Evolutionary conservation across 2,113 vertebrate genomes (phyloP), one percentile per base, ranked within the genome.

Genomic region (Lipophrys pholis): DNA sequence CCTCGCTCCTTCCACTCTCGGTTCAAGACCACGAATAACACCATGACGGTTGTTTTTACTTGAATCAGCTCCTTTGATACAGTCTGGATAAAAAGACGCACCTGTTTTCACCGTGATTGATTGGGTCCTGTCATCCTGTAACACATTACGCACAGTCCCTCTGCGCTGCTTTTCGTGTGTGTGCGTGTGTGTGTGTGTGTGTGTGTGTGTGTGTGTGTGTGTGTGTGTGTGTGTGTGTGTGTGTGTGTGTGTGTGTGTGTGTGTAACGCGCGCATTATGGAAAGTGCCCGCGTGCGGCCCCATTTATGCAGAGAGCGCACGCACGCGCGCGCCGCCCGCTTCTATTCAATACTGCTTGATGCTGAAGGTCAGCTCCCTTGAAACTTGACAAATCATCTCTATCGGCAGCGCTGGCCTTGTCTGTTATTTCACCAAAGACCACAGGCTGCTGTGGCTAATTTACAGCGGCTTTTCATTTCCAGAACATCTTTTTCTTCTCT

Each of bases 311-410:
- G 21, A 16, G 11, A 15, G 40, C 16, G 21, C 21, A 30, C 21
- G 21, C 21, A 30, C 21, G 21, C 21, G 21, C 21, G 21, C 21
- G 21, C 21, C 21, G 12, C 11, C 35, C 42, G 39, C n/a, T 49
- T 66, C 8, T 51, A 12, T 77, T 78, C 61, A 66, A 46, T 60
- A 57, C 6, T 8, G 9, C 79, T 80, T 38, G 39, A 61, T 48
- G 36, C 54, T 86, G 69, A 82, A 80, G 76, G 83, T 84, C 81
- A 72, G 48, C 55, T 76, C 60, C 58, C 63, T 64, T 65, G 69
- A 70, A 85, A 82, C 70, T 76, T 74, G 53, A 84, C 82, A 70
- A 86, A 86, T 82, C 59, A 74, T 81, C 39, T 87, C 55, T 68
- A 66, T 75, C 30, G 16, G 78, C 72, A 60, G 58, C 3, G 10